Evolutionary conservation across 2,888 invertebrate genomes (phyloP), one percentile per base, ranked within the genome.

Genomic region (Acleris holmiana): DNA sequence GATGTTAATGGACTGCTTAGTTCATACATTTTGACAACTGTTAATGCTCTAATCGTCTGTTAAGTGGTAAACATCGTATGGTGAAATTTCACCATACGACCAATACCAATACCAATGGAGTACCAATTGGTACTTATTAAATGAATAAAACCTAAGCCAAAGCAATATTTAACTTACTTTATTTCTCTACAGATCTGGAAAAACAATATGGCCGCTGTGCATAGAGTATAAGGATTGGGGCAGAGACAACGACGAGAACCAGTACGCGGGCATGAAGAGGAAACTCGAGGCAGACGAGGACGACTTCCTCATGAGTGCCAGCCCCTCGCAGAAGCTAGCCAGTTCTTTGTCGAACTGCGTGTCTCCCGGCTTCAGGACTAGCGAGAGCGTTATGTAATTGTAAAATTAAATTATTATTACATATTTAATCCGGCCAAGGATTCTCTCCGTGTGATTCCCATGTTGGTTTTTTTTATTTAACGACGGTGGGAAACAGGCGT

Each of bases 171-270:
- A 10, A 25, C 57, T 1, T 0, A 54, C 40, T 18, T 46, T 17
- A 4, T 18, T 18, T 10, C 17, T 2, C 68, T 80, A 73, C 83
- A 93, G 93, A 71, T 93, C 93, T 0, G 93, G 89, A 2, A 86
- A 89, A 78, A 88, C 84, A 73, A 89, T 94, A 63, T 88, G 90
- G 86, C 93, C 93, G 0, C 77, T 93, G 5, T 94, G 94, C 77
- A 86, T 91, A 73, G 93, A 93, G 69, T 94, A 94, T 74, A 91
- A 93, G 76, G 91, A 92, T 69, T 86, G 87, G 77, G 70, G 82
- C 6, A 88, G 83, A 17, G 84, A 86, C 10, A 84, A 84, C 1
- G 86, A 86, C 8, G 86, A 85, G 15, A 86, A 88, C 0, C 91
- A 92, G 67, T 89, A 87, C 72, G 74, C 84, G 0, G 83, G 82